Base-by-base conservation (phyloP, 2,888 invertebrate species). In the Lacanobia oleracea region DNA sequence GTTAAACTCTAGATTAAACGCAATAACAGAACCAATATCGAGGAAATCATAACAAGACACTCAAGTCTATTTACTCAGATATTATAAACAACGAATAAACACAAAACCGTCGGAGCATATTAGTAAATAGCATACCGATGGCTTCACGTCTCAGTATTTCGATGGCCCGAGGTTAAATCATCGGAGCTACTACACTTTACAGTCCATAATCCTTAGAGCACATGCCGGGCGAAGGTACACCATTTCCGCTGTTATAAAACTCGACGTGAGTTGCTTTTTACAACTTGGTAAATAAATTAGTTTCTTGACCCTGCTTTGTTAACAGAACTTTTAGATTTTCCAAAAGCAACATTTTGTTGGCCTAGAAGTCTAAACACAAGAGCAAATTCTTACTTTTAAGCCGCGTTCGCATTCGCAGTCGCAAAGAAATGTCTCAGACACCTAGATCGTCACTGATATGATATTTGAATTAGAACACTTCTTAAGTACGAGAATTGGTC, bases 81-180 rank as follows among this genome's bases (percentile, higher is more conserved):
- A 27, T 12, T 21, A 48, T 51, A 60, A 16, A 53, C 1, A 61
- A 51, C 21, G 18, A 48, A 62, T 48, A 43, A 68, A 68, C 70
- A 70, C 53, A 68, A 74, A 75, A 72, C 75, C 59, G 40, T 70
- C 74, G 56, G 79, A 68, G 65, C 57, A 67, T 72, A 69, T 75
- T 77, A 78, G 78, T 75, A 80, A 81, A 88, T 87, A 79, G 83
- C 91, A 92, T 91, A 91, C 79, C 82, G 83, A 84, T 82, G 89
- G 88, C 86, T 92, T 93, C 89, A 86, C 83, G 86, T 88, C 86
- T 88, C 84, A 85, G 81, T 85, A 87, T 88, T 87, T 88, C 78
- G 53, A 40, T 33, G 45, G 51, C 10, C 21, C 27, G 76, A 83
- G 79, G 86, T 81, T 91, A 89, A 90, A 88, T 90, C 89, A 91